A percentile compares a stretch with the other conserved stretches of the same genome.
These are phyloP conservation scores for Dione vanillae DNA, from an alignment of 2,888 invertebrate genomes.

Conservation along the genomic window DNA sequence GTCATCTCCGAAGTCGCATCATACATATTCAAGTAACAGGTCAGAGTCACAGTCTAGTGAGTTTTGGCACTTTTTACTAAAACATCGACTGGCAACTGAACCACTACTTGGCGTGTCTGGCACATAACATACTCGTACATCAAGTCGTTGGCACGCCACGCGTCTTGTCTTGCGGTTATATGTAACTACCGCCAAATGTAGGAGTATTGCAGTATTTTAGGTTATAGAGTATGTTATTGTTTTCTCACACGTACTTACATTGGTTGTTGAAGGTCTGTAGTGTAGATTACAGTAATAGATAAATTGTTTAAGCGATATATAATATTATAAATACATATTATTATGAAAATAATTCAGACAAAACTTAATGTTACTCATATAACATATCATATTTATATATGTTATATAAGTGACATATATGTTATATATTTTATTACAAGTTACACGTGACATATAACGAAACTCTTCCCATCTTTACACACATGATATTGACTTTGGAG, in stretches of 20 bases:
- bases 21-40: slow-evolving; percentile 7
- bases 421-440: too few relatives aligned
- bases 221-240: slow-evolving; percentile 11
- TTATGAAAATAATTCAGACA: too few relatives aligned
- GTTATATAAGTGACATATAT: too few relatives aligned
- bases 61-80: slow-evolving; percentile 30
- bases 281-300: not conserved
- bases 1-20: slow-evolving; percentile 2
- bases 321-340: too few relatives aligned
- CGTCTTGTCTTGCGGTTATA: slow-evolving; percentile 37
- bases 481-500: too few relatives aligned
- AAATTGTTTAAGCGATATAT: too few relatives aligned
- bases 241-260: slow-evolving; percentile 9
- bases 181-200: slow-evolving; percentile 30
- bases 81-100: not conserved
- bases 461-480: too few relatives aligned
- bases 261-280: not conserved
- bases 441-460: too few relatives aligned
- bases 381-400: too few relatives aligned
- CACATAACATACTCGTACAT: slow-evolving; percentile 35
- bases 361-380: too few relatives aligned
- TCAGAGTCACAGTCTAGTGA: slow-evolving; percentile 28
- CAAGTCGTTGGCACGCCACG: slow-evolving; percentile 32
- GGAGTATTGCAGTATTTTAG: slow-evolving; percentile 31
- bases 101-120: slow-evolving; percentile 28